phyloP scores from a whole-genome alignment of 2,113 vertebrate genomes.

The Coptodon rendalli region DNA sequence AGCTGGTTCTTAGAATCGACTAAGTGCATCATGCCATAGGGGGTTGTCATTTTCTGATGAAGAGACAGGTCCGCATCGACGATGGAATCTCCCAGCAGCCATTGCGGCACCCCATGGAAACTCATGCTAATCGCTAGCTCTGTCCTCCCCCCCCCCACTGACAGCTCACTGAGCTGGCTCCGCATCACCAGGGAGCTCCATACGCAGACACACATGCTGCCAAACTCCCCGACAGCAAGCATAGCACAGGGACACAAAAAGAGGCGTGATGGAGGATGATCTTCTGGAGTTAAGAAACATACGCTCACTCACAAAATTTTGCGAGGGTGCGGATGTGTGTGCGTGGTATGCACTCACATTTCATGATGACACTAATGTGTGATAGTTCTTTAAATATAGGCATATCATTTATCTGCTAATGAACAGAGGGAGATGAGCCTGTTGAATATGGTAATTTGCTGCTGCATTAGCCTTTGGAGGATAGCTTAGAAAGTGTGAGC shows the following conservation, averaged over 20 bases:
- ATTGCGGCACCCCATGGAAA: conserved; percentile 63
- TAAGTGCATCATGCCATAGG: conserved; percentile 44
- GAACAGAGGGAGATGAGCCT: conserved; percentile 92
- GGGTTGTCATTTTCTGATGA: conserved; percentile 67
- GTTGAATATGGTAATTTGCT: conserved; percentile 99
- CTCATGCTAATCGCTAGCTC: conserved; percentile 65
- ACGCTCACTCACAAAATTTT: not conserved
- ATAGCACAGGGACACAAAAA: conserved; percentile 22
- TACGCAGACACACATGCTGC: conserved; percentile 1
- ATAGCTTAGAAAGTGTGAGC: conserved; percentile 77
- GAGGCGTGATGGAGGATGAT: conserved; percentile 52
- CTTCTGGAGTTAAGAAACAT: conserved; percentile 30
- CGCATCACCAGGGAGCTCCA: conserved; percentile 57
- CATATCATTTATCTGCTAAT: conserved; percentile 94
- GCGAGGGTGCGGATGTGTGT: not conserved
- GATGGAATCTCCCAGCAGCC: conserved; percentile 65
- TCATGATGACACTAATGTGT: conserved; percentile 59
- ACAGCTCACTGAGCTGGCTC: conserved; percentile 67
- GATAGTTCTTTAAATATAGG: conserved; percentile 93
- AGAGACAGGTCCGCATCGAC: conserved; percentile 58
- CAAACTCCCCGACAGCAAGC: conserved; percentile 31
- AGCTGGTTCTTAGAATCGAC: conserved; percentile 18
- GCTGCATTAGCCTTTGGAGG: conserved; percentile 91
- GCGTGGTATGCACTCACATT: conserved; percentile 21
- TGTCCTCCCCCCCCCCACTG: conserved; percentile 41